Percentiles rank a stretch among this genome's conserved stretches.
Conservation (phyloP, 2,888 invertebrate species). For the Falcaria lacertinaria region DNA sequence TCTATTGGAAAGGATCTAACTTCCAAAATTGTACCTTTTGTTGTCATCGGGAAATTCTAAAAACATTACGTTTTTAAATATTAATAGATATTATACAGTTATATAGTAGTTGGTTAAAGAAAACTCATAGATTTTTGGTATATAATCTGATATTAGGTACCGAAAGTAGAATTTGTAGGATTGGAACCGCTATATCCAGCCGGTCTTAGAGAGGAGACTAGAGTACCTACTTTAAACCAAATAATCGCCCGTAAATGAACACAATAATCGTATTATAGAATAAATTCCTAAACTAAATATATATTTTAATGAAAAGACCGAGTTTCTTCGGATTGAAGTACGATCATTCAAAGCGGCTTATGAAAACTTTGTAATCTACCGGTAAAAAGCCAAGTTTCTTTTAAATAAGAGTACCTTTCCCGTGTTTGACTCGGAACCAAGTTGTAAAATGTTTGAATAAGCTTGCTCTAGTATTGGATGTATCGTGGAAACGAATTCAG, state of each 20-base stretch:
- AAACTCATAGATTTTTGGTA: too few species aligned
- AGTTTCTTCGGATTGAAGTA: conserved; percentile 30
- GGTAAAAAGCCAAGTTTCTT: conserved; percentile 6
- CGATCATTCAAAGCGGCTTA: conserved; percentile 37
- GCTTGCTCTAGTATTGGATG: conserved; percentile 4
- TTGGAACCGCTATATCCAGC: too few species aligned
- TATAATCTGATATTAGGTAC: too few species aligned
- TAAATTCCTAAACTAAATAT: conserved; percentile 25
- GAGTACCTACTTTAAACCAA: too few species aligned
- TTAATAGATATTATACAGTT: too few species aligned
- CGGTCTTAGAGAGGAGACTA: too few species aligned
- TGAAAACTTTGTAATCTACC: conserved; percentile 27
- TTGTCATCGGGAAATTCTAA: background rate
- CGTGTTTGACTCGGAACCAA: background rate
- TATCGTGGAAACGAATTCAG: conserved; percentile 14
- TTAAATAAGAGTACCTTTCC: conserved; percentile 6
- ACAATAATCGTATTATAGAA: conserved; percentile 16
- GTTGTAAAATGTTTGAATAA: background rate
- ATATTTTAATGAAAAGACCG: conserved; percentile 24
- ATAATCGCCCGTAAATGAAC: too few species aligned
- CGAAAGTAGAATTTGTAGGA: too few species aligned
- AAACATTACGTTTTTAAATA: too few species aligned
- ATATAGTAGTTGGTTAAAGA: too few species aligned
- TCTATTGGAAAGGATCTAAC: conserved; percentile 22
- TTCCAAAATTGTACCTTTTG: conserved; percentile 13